phyloP scores from a whole-genome alignment of 2,888 invertebrate species.

The Chloroclystis v-ata region DNA sequence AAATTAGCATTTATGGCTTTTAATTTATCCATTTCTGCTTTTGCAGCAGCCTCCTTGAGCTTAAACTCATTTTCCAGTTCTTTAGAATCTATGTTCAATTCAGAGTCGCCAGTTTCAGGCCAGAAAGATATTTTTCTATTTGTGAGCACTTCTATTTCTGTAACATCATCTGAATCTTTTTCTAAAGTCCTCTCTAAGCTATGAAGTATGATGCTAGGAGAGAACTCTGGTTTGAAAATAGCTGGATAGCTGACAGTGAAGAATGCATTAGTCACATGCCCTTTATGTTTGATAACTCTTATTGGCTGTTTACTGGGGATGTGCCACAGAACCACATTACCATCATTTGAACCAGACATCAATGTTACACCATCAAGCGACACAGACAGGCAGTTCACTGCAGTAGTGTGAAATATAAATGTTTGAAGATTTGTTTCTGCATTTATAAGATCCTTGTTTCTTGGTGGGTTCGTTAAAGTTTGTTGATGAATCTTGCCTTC shows the following conservation, averaged over 20 bases:
- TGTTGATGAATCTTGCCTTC: constrained; percentile 85
- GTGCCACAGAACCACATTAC: constrained; percentile 88
- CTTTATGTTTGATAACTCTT: constrained; percentile 83
- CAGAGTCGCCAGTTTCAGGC: constrained; percentile 39
- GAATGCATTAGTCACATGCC: constrained; percentile 84
- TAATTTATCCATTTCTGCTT: constrained; percentile 73
- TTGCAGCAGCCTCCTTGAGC: constrained; percentile 49
- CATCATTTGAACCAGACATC: constrained; percentile 87
- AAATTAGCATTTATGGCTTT: constrained; percentile 79
- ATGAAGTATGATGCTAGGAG: constrained; percentile 76
- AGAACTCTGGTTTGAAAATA: constrained; percentile 78
- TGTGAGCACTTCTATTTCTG: constrained; percentile 63
- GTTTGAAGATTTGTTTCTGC: constrained; percentile 67
- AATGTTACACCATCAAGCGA: constrained; percentile 84
- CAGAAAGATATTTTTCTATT: constrained; percentile 65
- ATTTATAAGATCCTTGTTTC: constrained; percentile 81
- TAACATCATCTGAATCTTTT: constrained; percentile 61
- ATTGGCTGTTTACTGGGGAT: constrained; percentile 85
- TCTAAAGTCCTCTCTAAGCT: constrained; percentile 82
- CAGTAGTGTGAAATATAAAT: constrained; percentile 83
- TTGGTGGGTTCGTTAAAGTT: constrained; percentile 82
- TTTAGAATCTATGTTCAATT: constrained; percentile 33
- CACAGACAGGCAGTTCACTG: constrained; percentile 84
- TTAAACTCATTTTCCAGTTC: constrained; percentile 46
- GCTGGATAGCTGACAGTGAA: constrained; percentile 80